These are phyloP conservation scores for Eupithecia exiguata DNA, from an alignment of 2,888 invertebrate genomes.

Conservation along the genomic window DNA sequence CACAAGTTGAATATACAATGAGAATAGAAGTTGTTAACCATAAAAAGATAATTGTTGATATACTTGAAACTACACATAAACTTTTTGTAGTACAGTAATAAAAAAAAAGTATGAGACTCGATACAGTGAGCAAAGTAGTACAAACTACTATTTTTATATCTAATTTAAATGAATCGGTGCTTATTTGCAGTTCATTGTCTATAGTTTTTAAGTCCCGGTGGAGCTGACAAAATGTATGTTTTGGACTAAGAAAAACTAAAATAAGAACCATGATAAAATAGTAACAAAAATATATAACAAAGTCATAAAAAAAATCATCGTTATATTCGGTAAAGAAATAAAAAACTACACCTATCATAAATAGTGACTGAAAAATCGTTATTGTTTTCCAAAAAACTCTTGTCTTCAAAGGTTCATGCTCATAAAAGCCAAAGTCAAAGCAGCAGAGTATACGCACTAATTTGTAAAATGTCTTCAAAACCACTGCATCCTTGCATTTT, in stretches of 20 bases:
- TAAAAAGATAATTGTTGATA: background rate
- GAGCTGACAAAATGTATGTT: background rate
- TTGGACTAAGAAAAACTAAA: background rate
- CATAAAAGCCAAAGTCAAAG: constrained; percentile 3
- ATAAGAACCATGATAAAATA: background rate
- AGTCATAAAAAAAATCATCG: background rate
- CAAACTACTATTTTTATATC: background rate
- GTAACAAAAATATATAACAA: background rate
- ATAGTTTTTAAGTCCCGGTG: background rate
- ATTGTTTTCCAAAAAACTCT: background rate
- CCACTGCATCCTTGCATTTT: background rate
- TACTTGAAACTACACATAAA: background rate
- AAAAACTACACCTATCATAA: background rate
- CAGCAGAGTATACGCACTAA: background rate
- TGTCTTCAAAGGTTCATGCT: background rate
- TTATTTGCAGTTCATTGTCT: background rate
- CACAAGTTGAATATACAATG: background rate
- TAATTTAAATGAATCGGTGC: background rate
- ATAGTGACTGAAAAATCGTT: background rate
- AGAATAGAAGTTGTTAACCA: background rate
- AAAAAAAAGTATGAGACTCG: background rate
- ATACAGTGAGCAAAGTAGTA: background rate
- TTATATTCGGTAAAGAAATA: background rate
- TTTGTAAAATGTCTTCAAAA: background rate
- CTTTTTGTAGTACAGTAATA: background rate